Base-by-base conservation (phyloP, 2,113 vertebrate species). In the Pluvialis apricaria region DNA sequence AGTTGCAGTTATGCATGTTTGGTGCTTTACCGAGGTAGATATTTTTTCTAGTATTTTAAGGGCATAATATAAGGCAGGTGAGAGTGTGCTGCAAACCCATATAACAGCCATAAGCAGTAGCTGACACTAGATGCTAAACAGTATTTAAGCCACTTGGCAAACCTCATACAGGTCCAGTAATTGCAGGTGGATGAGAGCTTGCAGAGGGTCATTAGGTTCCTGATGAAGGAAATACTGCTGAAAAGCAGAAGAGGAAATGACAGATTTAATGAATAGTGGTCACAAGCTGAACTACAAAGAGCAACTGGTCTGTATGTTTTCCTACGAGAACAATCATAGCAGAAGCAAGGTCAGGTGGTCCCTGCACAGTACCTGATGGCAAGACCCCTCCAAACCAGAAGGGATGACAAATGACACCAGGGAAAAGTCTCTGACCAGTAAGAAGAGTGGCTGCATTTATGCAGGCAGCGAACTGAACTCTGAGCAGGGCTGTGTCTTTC, bases 241-340 rank as follows among this genome's bases (percentile, higher is more conserved):
- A 97, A 96, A 96, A 90, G 94, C 94, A 90, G 94, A 86, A 85
- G 82, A 86, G 92, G 96, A 96, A 96, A 96, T 90, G 96, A 96
- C 93, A 96, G 92, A 90, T 96, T 94, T 88, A 94, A 77, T 93
- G 90, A 94, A 84, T 3, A 57, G 84, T 32, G 81, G 62, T 88
- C 85, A 80, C 62, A 85, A 77, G 88, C 90, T 90, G 44, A 87
- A 76, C 84, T 91, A 93, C 84, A 70, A 95, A 94, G 87, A 87
- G 87, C 44, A 72, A 31, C 57, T 0, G 0, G 19, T 57, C 36
- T 86, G 49, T 54, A 2, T 69, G 84, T 69, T 91, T 89, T 90
- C 89, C 87, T 91, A 40, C 58, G 82, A 55, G 54, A 72, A 61
- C 0, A 0, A 60, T 47, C 65, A 18, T 0, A 73, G 80, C 61